Evolutionary conservation across 2,797 vertebrate genomes (phyloP).

Genomic region (Thripadectes ignobilis): DNA sequence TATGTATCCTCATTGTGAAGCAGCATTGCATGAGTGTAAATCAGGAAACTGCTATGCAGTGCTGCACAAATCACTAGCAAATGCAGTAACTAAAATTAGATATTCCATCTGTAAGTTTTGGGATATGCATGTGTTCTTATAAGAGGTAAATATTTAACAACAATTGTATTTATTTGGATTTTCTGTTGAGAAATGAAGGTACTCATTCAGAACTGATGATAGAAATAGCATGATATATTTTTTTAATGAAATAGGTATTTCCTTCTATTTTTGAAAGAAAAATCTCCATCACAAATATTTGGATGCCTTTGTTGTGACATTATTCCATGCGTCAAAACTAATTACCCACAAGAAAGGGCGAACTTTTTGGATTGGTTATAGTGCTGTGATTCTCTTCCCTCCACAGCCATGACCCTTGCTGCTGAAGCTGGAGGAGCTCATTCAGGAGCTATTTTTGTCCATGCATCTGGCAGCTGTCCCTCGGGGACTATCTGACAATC

Average conservation of each 20-base stretch:
- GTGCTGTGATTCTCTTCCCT: background rate
- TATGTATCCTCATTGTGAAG: background rate
- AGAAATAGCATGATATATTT: background rate
- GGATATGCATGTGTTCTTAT: background rate
- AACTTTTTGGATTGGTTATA: background rate
- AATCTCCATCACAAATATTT: background rate
- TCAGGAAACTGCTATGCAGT: background rate
- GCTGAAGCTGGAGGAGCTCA: background rate
- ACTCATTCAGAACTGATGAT: background rate
- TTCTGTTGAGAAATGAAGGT: background rate
- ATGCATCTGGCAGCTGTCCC: background rate
- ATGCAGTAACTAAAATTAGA: background rate
- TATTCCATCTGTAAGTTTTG: background rate
- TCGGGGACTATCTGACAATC: background rate
- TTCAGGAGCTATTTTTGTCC: conserved; percentile 33
- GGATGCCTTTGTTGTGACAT: background rate
- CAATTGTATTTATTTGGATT: background rate
- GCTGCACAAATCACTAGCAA: background rate
- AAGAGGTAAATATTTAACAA: background rate
- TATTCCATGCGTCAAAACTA: background rate
- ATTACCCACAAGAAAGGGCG: background rate
- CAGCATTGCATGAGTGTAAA: background rate
- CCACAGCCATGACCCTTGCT: background rate
- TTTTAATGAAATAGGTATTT: background rate
- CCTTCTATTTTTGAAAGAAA: background rate